These are phyloP conservation scores for Cheilosia vernalis DNA, from an alignment of 2,888 invertebrate genomes.

Conservation along the genomic window DNA sequence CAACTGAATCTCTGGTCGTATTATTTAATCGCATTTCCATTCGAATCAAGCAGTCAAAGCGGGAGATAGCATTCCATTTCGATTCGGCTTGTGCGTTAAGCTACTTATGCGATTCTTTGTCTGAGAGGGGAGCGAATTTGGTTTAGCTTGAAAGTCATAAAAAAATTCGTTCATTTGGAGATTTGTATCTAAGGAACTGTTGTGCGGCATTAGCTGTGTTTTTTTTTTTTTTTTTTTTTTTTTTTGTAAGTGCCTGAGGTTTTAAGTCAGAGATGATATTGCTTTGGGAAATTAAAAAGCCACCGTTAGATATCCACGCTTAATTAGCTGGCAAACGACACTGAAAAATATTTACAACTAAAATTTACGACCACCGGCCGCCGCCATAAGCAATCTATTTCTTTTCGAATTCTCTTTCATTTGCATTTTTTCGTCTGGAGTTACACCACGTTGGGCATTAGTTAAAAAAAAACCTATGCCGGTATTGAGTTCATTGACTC, in stretches of 20 bases:
- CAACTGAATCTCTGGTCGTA: not conserved
- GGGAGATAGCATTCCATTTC: not conserved
- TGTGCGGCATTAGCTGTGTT: not conserved
- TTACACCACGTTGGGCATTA: not conserved
- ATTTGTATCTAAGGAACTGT: constrained; percentile 10
- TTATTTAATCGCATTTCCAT: constrained; percentile 6
- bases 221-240: no score
- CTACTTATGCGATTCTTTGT: constrained; percentile 4
- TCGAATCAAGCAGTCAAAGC: not conserved
- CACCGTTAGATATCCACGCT: no score
- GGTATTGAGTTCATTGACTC: not conserved
- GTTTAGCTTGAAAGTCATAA: not conserved
- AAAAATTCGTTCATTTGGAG: not conserved
- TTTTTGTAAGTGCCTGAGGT: no score
- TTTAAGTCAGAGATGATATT: no score
- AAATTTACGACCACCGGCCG: no score
- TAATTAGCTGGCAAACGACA: no score
- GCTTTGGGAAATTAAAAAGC: no score
- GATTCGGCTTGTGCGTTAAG: constrained; percentile 7
- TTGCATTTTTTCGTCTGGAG: not conserved
- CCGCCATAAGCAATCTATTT: not conserved
- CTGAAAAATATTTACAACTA: no score
- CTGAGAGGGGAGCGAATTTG: not conserved
- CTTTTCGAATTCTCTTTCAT: not conserved
- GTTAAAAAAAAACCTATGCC: not conserved